Base-by-base conservation (phyloP, 2,797 vertebrate species). In the Okamejei kenojei region DNA sequence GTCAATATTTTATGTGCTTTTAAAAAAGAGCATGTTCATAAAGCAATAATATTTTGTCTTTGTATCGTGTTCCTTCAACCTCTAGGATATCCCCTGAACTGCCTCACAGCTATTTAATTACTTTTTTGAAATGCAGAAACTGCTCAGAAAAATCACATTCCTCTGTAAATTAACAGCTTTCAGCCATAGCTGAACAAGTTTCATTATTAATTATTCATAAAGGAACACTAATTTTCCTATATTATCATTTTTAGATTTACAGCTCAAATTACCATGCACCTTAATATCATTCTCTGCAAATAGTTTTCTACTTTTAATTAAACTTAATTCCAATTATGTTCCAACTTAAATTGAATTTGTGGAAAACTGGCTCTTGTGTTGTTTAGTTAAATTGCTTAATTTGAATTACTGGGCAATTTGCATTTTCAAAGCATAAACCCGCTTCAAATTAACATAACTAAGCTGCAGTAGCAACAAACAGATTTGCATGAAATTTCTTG, bases 391-490 rank as follows among this genome's bases (percentile, higher is more conserved):
- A 35, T 88, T 88, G 63, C 63, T 65, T 68, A 88, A 68, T 88
- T 88, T 88, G 61, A 88, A 88, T 88, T 68, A 68, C 63, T 88
- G 84, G n/a, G 84, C 68, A 68, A 88, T 88, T 88, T 88, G 21
- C 84, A 88, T 68, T 88, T 88, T 88, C 35, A 88, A 68, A 88
- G 63, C 61, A 23, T 68, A 32, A 88, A 32, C 84, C 58, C 3
- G 65, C 63, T 88, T 88, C 84, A 88, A 68, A 88, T 88, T 88
- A 88, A 68, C 61, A 88, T 88, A 88, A 88, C n/a, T 17, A 68
- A 63, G n/a, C n/a, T 88, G 17, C 63, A n/a, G 2, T 68, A 88
- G 82, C n/a, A 68, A 88, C 63, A 88, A 88, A 88, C 17, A 21
- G 15, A 88, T 88, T 88, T 68, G 29, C 17, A 35, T 88, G 63